Base-by-base conservation (phyloP, 2,113 vertebrate genomes). In the Otus sunia region DNA sequence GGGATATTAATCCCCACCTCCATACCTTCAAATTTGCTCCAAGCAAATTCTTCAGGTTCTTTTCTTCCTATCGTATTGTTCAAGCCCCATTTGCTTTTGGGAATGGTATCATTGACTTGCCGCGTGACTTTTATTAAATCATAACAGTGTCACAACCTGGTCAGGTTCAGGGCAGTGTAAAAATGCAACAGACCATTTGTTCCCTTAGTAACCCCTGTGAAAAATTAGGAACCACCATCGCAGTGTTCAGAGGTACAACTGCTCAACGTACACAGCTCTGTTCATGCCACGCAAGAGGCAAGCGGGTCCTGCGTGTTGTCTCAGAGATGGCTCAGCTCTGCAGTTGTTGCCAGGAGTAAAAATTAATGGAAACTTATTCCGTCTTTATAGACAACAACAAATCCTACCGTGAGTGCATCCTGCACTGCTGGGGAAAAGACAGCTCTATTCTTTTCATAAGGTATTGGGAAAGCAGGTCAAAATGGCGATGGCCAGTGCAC, bases 401-500 rank as follows among this genome's bases (percentile, higher is more conserved):
- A 53, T 59, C 37, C 4, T 10, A 10, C 26, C 1, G 0, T 15
- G 52, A 43, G 32, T 13, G 37, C 23, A 11, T 4, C 62, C 74
- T 43, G n/a, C 3, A 3, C n/a, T 8, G 37, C 29, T 12, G 55
- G 32, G 85, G 41, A 45, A 53, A 43, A 83, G 32, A 8, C 14
- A 78, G 39, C 22, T 36, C 0, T 9, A 11, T 22, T 91, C 20
- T 86, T 60, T 67, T 52, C 47, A 20, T 6, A 6, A 58, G 47
- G 47, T 32, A 2, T 49, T 86, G 60, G 23, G 69, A 52, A 67
- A 59, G 27, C 69, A 75, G 88, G 53, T 87, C 73, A 67, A 14
- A 86, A 47, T 6, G 29, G 27, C 1, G 5, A 58, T 7, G 69
- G 67, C 8, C 53, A 73, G 10, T 0, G 0, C 25, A 50, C 9